phyloP scores from a whole-genome alignment of 2,888 invertebrate species.

The Parelbella ahira region DNA sequence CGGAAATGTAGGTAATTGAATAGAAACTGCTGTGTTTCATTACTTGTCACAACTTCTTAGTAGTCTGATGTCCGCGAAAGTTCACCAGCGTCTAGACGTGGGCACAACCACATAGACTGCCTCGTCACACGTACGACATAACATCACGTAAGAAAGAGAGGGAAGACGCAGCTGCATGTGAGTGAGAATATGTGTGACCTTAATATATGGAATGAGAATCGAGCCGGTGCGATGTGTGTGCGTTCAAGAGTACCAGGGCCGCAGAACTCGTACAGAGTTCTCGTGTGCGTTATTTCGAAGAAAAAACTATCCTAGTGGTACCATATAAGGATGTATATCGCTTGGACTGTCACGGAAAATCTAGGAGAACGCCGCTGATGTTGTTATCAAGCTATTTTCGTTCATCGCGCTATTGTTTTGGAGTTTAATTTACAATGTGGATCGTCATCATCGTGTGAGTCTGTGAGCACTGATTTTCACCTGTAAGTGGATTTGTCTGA shows the following conservation, averaged over 20 bases:
- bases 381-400: constrained; percentile 14
- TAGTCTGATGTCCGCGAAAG: constrained; percentile 54
- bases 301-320: constrained; percentile 4
- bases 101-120: constrained; percentile 37
- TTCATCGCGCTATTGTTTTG: constrained; percentile 1
- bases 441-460: no score
- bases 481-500: constrained; percentile 26
- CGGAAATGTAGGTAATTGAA: constrained; percentile 7
- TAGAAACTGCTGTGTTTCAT: constrained; percentile 25
- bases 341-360: constrained; percentile 4
- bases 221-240: constrained; percentile 60
- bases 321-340: neutral
- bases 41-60: constrained; percentile 27
- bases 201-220: constrained; percentile 64
- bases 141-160: constrained; percentile 45
- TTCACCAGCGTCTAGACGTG: constrained; percentile 53
- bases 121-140: constrained; percentile 39
- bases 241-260: constrained; percentile 61
- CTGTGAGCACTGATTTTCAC: constrained; percentile 30
- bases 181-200: constrained; percentile 64
- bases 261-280: constrained; percentile 48
- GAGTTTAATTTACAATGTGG: no score
- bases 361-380: constrained; percentile 6
- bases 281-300: neutral
- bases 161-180: constrained; percentile 47